phyloP scores from a whole-genome alignment of 2,888 invertebrate genomes.

The Nephrotoma guestfalica region DNA sequence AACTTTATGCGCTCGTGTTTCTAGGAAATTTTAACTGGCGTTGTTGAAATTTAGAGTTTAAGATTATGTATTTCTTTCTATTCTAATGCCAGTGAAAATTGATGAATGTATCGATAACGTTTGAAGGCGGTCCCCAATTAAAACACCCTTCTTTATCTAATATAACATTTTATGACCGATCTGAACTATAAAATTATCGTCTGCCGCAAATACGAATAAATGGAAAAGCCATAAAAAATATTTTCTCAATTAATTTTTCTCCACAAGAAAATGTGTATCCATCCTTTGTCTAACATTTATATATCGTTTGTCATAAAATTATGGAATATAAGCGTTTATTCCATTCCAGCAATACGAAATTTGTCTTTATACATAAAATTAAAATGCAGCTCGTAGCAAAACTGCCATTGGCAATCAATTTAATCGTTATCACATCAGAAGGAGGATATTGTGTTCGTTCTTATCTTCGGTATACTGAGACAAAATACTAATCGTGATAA shows the following conservation, averaged over 20 bases:
- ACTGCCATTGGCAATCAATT: background rate
- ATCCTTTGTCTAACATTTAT: background rate
- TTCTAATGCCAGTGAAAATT: no score
- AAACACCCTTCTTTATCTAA: no score
- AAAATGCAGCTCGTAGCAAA: background rate
- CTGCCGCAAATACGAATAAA: background rate
- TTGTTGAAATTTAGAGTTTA: no score
- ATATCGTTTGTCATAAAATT: background rate
- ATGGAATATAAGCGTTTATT: background rate
- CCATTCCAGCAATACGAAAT: background rate
- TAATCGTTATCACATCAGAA: background rate
- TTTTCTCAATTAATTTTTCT: background rate
- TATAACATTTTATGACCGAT: no score
- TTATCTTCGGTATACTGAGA: background rate
- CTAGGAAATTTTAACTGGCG: no score
- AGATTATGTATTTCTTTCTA: no score
- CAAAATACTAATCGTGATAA: background rate
- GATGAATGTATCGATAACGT: no score
- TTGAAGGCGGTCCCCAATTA: no score
- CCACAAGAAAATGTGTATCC: background rate
- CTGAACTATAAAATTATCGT: background rate
- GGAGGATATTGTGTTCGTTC: background rate
- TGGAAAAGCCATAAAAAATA: background rate
- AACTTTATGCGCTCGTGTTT: no score
- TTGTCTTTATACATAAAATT: background rate